Evolutionary conservation across 2,797 vertebrate species (phyloP).

Genomic region (Enteromius fasciolatus): DNA sequence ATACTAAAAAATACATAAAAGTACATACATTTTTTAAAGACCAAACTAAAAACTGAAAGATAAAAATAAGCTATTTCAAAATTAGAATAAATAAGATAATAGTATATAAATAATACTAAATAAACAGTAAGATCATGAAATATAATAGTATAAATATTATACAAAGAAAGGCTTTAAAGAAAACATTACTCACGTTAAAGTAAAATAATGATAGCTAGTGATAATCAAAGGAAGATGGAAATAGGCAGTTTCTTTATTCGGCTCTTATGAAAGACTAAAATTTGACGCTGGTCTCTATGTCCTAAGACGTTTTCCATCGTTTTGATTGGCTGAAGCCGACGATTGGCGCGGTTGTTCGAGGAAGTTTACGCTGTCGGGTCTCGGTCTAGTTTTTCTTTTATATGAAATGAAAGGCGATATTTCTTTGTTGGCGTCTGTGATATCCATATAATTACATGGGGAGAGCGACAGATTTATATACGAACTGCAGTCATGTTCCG

Average conservation of each 20-base stretch:
- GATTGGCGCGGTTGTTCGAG: conserved; percentile 52
- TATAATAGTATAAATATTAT: not conserved
- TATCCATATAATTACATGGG: not conserved
- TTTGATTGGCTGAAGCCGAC: conserved; percentile 45
- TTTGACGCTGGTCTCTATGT: conserved; percentile 27
- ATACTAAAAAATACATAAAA: not conserved
- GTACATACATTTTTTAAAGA: not conserved
- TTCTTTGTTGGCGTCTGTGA: not conserved
- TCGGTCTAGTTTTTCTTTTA: not conserved
- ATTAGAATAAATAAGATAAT: not conserved
- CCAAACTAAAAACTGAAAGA: not conserved
- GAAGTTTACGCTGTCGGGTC: conserved; percentile 30
- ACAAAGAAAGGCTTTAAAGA: not conserved
- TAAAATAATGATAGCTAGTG: not conserved
- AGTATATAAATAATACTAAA: not conserved
- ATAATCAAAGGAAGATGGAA: not conserved
- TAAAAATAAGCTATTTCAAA: not conserved
- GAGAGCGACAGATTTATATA: not conserved
- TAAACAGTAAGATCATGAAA: not conserved
- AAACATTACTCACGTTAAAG: not conserved
- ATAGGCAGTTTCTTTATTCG: not conserved
- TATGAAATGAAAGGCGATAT: not conserved
- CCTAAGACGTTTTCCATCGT: not conserved
- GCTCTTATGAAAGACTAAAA: not conserved
- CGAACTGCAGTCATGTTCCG: not conserved